phyloP scores from a whole-genome alignment of 2,888 invertebrate genomes.

The Drosophila paracracens region DNA sequence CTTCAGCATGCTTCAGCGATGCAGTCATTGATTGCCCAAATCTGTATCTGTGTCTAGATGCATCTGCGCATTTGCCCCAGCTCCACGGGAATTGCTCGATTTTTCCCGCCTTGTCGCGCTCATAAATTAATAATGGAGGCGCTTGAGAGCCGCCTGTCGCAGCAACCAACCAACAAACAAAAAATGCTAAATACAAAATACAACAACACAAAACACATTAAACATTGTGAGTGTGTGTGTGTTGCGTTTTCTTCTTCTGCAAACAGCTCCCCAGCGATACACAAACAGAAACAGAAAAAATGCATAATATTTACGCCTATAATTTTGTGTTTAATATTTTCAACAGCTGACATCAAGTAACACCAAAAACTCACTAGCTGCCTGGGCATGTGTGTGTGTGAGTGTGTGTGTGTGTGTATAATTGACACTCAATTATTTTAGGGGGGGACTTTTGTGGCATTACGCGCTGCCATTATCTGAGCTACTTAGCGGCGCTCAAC shows the following conservation, averaged over 20 bases:
- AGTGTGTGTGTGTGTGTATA: constrained; percentile 51
- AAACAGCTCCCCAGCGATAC: constrained; percentile 4
- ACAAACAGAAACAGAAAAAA: constrained; percentile 10
- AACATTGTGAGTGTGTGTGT: constrained; percentile 28
- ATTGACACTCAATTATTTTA: constrained; percentile 76
- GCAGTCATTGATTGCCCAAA: not conserved
- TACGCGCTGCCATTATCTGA: constrained; percentile 73
- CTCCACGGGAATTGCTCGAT: constrained; percentile 34
- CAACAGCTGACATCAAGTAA: constrained; percentile 74
- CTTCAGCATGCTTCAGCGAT: not conserved
- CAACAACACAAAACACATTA: constrained; percentile 37
- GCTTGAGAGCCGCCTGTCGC: constrained; percentile 47
- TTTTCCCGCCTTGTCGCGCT: constrained; percentile 38
- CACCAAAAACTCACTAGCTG: constrained; percentile 57
- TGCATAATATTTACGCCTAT: constrained; percentile 79
- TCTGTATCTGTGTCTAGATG: not conserved
- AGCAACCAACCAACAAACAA: constrained; percentile 28
- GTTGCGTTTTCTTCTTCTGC: not conserved
- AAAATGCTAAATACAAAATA: constrained; percentile 1
- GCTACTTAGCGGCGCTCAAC: constrained; percentile 78
- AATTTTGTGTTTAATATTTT: constrained; percentile 75
- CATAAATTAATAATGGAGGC: constrained; percentile 75
- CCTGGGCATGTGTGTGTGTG: constrained; percentile 3
- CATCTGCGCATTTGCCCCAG: constrained; percentile 19
- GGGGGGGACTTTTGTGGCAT: constrained; percentile 58